Base-by-base conservation (phyloP, 2,797 vertebrate genomes). In the Diplodus sargus region DNA sequence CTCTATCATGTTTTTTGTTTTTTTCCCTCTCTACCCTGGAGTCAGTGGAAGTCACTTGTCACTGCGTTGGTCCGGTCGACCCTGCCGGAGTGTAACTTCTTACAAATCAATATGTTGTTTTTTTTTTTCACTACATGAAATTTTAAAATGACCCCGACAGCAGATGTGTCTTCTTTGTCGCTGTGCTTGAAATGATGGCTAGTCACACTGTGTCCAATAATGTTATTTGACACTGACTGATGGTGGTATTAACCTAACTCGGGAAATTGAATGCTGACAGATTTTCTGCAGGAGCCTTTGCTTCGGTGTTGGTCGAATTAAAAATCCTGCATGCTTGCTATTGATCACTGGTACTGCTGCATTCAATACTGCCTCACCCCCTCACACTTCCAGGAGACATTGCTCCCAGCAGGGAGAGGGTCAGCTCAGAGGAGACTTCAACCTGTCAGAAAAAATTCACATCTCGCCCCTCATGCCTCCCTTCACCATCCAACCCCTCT, bases 401-500 rank as follows among this genome's bases (percentile, higher is more conserved):
- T 81, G 89, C 90, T 91, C 68, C 85, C 87, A 87, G 83, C 91
- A 89, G 91, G 88, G 88, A 92, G 78, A 78, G 85, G 91, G 91
- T 94, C 76, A 79, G 90, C 5, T 92, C 76, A 88, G 88, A 92
- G 95, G 93, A 91, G 93, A 89, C 91, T 95, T 94, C 90, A 85
- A 89, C 82, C 94, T 96, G 95, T 96, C 96, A 96, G 92, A 94
- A 93, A 90, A 88, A 84, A 95, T 95, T 78, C 93, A 80, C 94
- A 91, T 95, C 92, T 83, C 84, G 81, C 87, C 81, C 93, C 91
- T 93, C 90, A 91, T 88, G 91, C 79, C 89, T 85, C 90, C 89
- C 89, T 79, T 87, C 91, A 91, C 85, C 85, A 49, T 90, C 84
- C 90, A 85, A 88, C 70, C 82, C 87, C 28, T 28, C 78, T 93